Percentiles rank a stretch among this genome's conserved stretches.
These are phyloP conservation scores for Craniophora ligustri DNA, from an alignment of 2,888 invertebrate species.

Conservation along the genomic window DNA sequence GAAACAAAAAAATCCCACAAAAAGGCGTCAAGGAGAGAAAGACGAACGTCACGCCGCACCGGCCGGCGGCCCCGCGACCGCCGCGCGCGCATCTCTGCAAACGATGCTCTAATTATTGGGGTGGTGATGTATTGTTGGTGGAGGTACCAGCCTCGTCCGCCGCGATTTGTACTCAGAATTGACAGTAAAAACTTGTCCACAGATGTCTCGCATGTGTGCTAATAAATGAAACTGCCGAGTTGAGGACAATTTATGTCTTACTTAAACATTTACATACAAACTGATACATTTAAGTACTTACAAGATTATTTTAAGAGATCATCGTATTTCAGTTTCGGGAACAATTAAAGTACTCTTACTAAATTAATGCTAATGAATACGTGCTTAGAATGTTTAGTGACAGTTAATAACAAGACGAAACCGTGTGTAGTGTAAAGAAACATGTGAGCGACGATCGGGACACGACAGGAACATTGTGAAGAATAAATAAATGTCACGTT, in stretches of 20 bases:
- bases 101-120: constrained; percentile 77
- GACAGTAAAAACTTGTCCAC: constrained; percentile 46
- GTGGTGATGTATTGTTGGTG: constrained; percentile 76
- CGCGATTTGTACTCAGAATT: constrained; percentile 48
- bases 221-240: constrained; percentile 55
- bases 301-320: constrained; percentile 20
- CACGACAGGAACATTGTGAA: constrained; percentile 80
- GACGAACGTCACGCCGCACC: constrained; percentile 69
- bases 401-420: constrained; percentile 59
- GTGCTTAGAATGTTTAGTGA: constrained; percentile 36
- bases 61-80: constrained; percentile 54
- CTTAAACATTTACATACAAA: constrained; percentile 42
- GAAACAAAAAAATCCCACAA: constrained; percentile 82
- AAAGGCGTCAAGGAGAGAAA: constrained; percentile 83
- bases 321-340: constrained; percentile 19
- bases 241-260: constrained; percentile 52
- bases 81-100: constrained; percentile 56
- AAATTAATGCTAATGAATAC: constrained; percentile 40
- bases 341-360: constrained; percentile 19
- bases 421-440: constrained; percentile 75
- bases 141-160: constrained; percentile 42
- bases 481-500: constrained; percentile 86
- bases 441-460: constrained; percentile 67
- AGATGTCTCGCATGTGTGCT: constrained; percentile 59
- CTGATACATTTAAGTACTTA: constrained; percentile 32